Conservation (phyloP, 2,113 vertebrate genomes). For the Calcarius ornatus region DNA sequence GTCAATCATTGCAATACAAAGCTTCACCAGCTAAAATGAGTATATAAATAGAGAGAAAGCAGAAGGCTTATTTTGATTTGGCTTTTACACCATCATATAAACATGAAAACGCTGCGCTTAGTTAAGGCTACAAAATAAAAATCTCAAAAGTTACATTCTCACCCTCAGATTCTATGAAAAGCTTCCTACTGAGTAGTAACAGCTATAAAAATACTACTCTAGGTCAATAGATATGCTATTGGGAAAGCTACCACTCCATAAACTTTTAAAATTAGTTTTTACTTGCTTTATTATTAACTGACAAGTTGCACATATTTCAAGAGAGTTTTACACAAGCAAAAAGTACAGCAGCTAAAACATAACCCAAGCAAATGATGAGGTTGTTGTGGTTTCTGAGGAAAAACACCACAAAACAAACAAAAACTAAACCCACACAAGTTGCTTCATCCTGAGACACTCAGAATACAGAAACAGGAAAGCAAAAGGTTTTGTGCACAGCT, state of each 20-base stretch:
- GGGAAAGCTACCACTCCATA: neutral
- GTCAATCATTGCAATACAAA: constrained; percentile 97
- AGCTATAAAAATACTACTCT: neutral
- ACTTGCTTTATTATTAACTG: neutral
- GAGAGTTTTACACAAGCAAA: neutral
- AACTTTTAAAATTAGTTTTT: neutral
- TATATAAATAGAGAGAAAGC: neutral
- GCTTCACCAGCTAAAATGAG: constrained; percentile 88
- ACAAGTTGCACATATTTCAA: neutral
- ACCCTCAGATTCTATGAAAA: neutral
- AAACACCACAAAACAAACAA: neutral
- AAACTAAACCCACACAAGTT: neutral
- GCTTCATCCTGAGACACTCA: neutral
- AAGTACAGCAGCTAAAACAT: neutral
- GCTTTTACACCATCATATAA: neutral
- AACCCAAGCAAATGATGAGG: neutral
- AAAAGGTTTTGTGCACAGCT: neutral
- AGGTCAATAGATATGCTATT: neutral
- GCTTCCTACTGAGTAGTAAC: neutral
- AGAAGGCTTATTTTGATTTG: neutral
- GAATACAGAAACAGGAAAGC: neutral
- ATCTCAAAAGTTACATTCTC: neutral
- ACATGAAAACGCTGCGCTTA: neutral
- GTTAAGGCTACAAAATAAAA: neutral
- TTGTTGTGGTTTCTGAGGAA: neutral